Evolutionary conservation across 2,797 vertebrate genomes (phyloP), one percentile per base, ranked within the genome.

Genomic region (Myripristis murdjan): DNA sequence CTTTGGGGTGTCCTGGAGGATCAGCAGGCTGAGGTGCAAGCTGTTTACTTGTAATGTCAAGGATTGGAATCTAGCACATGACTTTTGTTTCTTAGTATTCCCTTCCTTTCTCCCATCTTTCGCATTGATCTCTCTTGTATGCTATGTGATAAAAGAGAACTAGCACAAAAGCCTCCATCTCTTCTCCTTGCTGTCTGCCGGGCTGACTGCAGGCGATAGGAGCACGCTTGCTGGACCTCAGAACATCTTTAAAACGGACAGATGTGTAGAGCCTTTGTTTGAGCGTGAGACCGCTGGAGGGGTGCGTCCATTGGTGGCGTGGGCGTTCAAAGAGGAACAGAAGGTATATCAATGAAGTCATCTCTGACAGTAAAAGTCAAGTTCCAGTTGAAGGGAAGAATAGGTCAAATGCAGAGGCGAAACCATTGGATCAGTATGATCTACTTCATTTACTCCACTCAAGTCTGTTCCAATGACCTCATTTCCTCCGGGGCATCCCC

Each of bases 401-500:
- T 77, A 64, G 81, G 75, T 87, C 73, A 71, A 64, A 63, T 16
- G 71, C 67, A 35, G 59, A 68, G 76, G 79, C 73, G 69, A 79
- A 84, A 47, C 68, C 73, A 44, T 79, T 87, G 82, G 81, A 87
- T 70, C 67, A 3, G 51, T 53, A 41, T 31, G 56, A 28, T 82
- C 73, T 55, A 51, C 73, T 85, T 87, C 69, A 78, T 82, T 69
- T 77, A 64, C 59, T 79, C 56, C 64, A 63, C 66, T 47, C 80
- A 73, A n/a, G 81, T 85, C 91, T 81, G 51, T 44, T 39, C 44
- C 75, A 44, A 93, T 95, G 92, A 95, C 66, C 63, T 95, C 82
- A 95, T 95, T 95, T 96, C 95, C 95, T 96, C 90, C 73, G 5
- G 63, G 91, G 91, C 88, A 87, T 92, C 85, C 83, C 78, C 78